Percentiles rank a stretch among this genome's conserved stretches.
phyloP scores from a whole-genome alignment of 2,888 invertebrate genomes.

The Eremobia ochroleuca region DNA sequence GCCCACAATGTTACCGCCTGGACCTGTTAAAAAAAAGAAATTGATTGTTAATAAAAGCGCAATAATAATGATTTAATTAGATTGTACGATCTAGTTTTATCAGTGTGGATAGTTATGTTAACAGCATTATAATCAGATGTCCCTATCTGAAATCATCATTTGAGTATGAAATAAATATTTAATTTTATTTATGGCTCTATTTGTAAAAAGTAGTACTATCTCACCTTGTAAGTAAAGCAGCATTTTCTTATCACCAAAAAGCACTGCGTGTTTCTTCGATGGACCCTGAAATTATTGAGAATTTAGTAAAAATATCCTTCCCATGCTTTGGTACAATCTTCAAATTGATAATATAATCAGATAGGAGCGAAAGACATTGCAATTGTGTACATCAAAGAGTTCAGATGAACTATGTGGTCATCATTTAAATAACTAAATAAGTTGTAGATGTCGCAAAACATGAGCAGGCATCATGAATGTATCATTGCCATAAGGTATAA shows the following conservation, averaged over 20 bases:
- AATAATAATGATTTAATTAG: background rate
- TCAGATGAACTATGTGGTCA: conserved; percentile 43
- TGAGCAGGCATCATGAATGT: background rate
- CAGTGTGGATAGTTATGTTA: conserved; percentile 80
- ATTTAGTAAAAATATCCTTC: background rate
- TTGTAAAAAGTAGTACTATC: background rate
- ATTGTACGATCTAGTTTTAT: conserved; percentile 1
- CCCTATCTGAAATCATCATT: conserved; percentile 87
- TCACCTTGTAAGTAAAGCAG: conserved; percentile 11
- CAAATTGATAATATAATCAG: conserved; percentile 76
- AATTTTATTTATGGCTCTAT: background rate
- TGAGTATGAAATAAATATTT: conserved; percentile 2
- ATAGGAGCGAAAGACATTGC: conserved; percentile 90
- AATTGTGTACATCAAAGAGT: conserved; percentile 40
- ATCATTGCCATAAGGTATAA: background rate
- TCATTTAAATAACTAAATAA: conserved; percentile 1
- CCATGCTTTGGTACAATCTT: background rate
- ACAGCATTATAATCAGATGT: conserved; percentile 87
- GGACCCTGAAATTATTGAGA: conserved; percentile 7
- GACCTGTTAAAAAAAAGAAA: conserved; percentile 35
- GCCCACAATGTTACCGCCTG: no score
- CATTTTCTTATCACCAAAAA: background rate
- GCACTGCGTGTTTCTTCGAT: background rate
- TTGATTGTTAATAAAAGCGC: background rate
- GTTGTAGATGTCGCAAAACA: background rate